Evolutionary conservation across 2,113 vertebrate genomes (phyloP).

Genomic region (Amphilophus citrinellus): DNA sequence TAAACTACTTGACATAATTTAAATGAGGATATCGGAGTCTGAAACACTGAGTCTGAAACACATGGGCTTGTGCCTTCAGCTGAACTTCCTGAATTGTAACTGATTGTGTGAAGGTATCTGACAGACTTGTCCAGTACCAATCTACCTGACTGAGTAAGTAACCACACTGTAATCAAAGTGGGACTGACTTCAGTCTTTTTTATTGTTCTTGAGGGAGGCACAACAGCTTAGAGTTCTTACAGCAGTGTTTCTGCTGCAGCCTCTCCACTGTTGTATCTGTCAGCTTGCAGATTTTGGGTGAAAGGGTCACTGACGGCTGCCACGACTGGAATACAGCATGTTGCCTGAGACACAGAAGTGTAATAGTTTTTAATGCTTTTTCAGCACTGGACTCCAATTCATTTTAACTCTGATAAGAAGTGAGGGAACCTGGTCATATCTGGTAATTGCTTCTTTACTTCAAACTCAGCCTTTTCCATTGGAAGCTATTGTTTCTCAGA

Average conservation of each 20-base stretch:
- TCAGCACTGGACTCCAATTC: background rate
- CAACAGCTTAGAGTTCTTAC: background rate
- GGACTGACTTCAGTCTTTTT: background rate
- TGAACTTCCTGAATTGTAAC: background rate
- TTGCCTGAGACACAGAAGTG: background rate
- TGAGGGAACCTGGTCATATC: background rate
- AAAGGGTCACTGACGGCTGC: slow-evolving; percentile 6
- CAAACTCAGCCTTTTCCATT: background rate
- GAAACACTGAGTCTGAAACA: background rate
- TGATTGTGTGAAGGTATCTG: background rate
- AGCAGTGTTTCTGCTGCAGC: background rate
- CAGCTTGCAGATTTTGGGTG: background rate
- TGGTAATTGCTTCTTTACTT: background rate
- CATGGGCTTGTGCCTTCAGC: background rate
- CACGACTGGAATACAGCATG: background rate
- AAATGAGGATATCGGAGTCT: background rate
- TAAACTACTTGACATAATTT: too few species aligned
- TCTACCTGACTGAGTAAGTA: background rate
- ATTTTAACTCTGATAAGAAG: slow-evolving; percentile 3
- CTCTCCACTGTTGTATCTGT: background rate
- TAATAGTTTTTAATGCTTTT: background rate
- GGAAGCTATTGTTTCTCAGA: background rate
- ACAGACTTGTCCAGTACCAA: background rate
- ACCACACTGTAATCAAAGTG: background rate
- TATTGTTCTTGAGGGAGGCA: background rate